phyloP scores from a whole-genome alignment of 2,888 invertebrate species.

The Ctenicera cuprea region DNA sequence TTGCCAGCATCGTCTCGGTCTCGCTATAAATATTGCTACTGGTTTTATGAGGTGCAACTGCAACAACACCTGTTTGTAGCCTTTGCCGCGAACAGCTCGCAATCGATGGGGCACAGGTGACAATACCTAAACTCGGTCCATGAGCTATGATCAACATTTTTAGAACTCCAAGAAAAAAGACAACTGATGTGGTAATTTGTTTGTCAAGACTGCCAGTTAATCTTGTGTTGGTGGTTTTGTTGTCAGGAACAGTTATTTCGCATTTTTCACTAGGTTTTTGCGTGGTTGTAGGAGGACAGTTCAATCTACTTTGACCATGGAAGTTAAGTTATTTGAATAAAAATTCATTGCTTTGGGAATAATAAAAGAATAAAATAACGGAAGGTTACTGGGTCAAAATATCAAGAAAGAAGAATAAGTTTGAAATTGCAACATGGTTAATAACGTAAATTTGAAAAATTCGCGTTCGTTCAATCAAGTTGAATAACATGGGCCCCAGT shows the following conservation, averaged over 20 bases:
- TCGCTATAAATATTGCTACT: constrained; percentile 60
- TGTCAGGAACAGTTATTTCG: constrained; percentile 16
- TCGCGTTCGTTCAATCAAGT: no score
- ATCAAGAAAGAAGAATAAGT: no score
- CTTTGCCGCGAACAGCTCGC: constrained; percentile 57
- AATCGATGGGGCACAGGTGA: constrained; percentile 66
- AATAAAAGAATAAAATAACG: no score
- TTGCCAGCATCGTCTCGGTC: constrained; percentile 43
- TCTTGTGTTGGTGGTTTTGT: constrained; percentile 22
- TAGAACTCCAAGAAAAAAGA: constrained; percentile 9
- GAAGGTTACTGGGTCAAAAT: no score
- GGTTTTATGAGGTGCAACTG: constrained; percentile 66
- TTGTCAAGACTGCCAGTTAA: constrained; percentile 4
- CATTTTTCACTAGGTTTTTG: constrained; percentile 13
- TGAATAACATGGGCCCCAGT: no score
- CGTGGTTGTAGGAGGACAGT: constrained; percentile 18
- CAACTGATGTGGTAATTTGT: constrained; percentile 13
- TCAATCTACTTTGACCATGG: constrained; percentile 2
- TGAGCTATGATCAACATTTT: constrained; percentile 21
- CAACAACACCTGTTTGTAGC: constrained; percentile 64
- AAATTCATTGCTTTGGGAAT: not conserved
- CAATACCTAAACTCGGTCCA: constrained; percentile 42
- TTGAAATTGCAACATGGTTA: no score
- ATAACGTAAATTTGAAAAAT: no score
- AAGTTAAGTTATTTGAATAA: not conserved